Conservation (phyloP, 2,888 invertebrate species). For the Cheilosia urbana region DNA sequence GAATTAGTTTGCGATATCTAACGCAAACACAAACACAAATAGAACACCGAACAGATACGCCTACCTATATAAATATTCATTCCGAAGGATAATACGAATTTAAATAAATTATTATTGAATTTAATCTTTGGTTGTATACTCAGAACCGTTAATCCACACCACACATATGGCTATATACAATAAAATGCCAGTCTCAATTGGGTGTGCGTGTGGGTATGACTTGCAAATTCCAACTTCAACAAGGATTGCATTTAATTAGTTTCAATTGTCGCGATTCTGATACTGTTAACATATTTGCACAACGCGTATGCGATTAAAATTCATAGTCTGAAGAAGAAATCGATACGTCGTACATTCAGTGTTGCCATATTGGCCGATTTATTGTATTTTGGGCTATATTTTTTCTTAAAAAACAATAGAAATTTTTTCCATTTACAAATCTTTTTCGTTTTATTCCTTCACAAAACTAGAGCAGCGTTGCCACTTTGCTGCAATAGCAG, state of each 20-base stretch:
- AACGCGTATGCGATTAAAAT: slow-evolving; percentile 56
- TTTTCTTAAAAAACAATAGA: too few relatives aligned
- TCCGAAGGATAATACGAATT: slow-evolving; percentile 13
- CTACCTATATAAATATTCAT: slow-evolving; percentile 9
- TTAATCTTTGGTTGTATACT: slow-evolving; percentile 7
- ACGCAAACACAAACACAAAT: background rate
- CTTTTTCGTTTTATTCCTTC: too few relatives aligned
- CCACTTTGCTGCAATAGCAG: too few relatives aligned
- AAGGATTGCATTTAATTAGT: slow-evolving; percentile 57
- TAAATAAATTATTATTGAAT: slow-evolving; percentile 42
- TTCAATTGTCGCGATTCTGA: slow-evolving; percentile 56
- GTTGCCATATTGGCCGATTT: too few relatives aligned
- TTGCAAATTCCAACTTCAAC: background rate
- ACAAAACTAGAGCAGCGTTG: too few relatives aligned
- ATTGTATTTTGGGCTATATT: too few relatives aligned
- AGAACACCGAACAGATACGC: background rate
- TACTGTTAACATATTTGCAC: slow-evolving; percentile 51
- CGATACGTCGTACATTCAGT: slow-evolving; percentile 42
- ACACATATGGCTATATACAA: background rate
- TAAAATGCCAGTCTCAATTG: background rate
- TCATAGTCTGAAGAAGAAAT: slow-evolving; percentile 63
- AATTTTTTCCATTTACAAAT: too few relatives aligned
- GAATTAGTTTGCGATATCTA: slow-evolving; percentile 36
- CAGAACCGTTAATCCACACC: background rate
- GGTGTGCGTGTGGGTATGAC: background rate